Conservation (phyloP, 1,140 invertebrate species). For the Ceratosolen fusciceps region DNA sequence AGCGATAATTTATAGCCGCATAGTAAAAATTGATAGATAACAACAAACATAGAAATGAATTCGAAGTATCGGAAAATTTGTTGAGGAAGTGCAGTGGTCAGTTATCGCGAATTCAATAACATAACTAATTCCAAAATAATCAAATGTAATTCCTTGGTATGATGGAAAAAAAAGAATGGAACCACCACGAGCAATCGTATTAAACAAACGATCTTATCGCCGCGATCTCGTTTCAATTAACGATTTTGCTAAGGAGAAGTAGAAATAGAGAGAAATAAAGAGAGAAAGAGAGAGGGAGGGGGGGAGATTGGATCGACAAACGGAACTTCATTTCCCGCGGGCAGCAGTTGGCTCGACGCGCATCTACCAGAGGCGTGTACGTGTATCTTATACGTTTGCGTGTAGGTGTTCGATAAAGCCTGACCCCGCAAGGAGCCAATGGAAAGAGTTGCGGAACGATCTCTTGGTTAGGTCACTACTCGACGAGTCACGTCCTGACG, state of each 20-base stretch:
- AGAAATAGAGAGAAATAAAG: not conserved
- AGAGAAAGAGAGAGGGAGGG: not conserved
- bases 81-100: not conserved
- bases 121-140: conserved; percentile 34
- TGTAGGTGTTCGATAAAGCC: conserved; percentile 5
- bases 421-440: conserved; percentile 11
- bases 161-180: not conserved
- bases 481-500: conserved; percentile 53
- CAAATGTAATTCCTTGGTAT: conserved; percentile 8
- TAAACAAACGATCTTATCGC: conserved; percentile 32
- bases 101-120: conserved; percentile 23
- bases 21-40: not conserved
- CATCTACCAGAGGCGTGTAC: not conserved
- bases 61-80: conserved; percentile 19
- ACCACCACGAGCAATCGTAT: conserved; percentile 15
- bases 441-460: conserved; percentile 44
- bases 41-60: not conserved
- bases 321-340: conserved; percentile 27
- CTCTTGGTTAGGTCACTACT: conserved; percentile 40
- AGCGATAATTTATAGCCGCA: too few relatives aligned
- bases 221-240: conserved; percentile 37
- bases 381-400: not conserved
- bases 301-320: conserved; percentile 25
- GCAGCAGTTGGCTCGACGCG: not conserved
- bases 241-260: conserved; percentile 17